Evolutionary conservation across 2,113 vertebrate species (phyloP).

Genomic region (Cephalopholis sonnerati): DNA sequence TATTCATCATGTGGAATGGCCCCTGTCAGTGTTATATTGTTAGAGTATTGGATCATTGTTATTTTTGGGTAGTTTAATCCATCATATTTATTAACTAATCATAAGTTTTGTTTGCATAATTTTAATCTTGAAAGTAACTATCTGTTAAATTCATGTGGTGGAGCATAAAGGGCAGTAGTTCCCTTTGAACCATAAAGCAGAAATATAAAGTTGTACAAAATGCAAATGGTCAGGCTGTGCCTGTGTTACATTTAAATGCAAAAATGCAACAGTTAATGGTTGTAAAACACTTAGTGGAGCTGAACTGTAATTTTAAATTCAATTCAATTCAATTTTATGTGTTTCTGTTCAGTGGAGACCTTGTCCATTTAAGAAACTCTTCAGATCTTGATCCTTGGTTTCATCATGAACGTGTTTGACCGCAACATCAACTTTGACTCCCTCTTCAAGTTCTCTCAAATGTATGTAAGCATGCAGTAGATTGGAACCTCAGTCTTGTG

Average conservation of each 20-base stretch:
- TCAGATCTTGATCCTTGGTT: slow-evolving; percentile 11
- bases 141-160: background rate
- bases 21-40: background rate
- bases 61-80: background rate
- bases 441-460: slow-evolving; percentile 95
- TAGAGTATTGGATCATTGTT: background rate
- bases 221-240: background rate
- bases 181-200: background rate
- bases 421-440: slow-evolving; percentile 94
- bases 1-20: background rate
- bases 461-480: slow-evolving; percentile 84
- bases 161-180: background rate
- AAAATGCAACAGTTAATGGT: background rate
- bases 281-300: background rate
- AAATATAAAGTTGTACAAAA: background rate
- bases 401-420: slow-evolving; percentile 93
- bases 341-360: slow-evolving; percentile 20
- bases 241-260: background rate
- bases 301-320: background rate
- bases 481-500: background rate
- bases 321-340: no score
- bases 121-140: background rate
- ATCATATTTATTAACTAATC: background rate
- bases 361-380: background rate
- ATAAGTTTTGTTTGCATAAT: background rate